Evolutionary conservation across 2,113 vertebrate genomes (phyloP), one percentile per base, ranked within the genome.

Genomic region (Phylloscopus whistleri): DNA sequence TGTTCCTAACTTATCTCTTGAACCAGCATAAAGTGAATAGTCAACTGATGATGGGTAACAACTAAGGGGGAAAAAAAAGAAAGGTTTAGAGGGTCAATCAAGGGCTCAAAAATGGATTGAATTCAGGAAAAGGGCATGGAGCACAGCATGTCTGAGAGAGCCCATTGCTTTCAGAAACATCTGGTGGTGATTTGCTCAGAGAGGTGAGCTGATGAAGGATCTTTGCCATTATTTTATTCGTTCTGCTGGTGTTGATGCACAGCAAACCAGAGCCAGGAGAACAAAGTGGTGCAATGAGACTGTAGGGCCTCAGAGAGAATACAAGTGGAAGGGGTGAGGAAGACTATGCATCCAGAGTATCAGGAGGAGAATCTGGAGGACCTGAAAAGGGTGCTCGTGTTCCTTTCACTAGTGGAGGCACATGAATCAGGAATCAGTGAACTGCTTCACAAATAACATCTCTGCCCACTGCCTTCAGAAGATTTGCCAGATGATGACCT

Each of bases 191-290:
- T 88, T 85, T 90, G 17, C 26, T 79, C 14, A 31, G 86, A 30
- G 19, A 58, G 1, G 39, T 46, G 43, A 75, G 31, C 13, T 0
- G 0, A 4, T 35, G 35, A 46, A 62, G 13, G 27, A n/a, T 74
- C 11, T 19, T 70, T 75, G 26, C 26, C 13, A 33, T 72, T 58
- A 13, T 83, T 90, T 82, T 75, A 13, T 72, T 88, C 18, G 39
- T 79, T 52, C 7, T 67, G 4, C 12, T 86, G 26, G 3, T 41
- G 7, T 31, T 58, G 52, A 35, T 43, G 31, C 17, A 9, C 31
- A 59, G 44, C 11, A 51, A 75, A 16, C 21, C 46, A 77, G 46
- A 84, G 33, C 31, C 33, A 83, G 52, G 28, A 66, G 19, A 13
- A 55, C 0, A 6, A 44, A 5, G 24, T 33, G 48, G 21, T 88